Conservation (phyloP, 2,797 vertebrate genomes). For the Hoplostethus mediterraneus region DNA sequence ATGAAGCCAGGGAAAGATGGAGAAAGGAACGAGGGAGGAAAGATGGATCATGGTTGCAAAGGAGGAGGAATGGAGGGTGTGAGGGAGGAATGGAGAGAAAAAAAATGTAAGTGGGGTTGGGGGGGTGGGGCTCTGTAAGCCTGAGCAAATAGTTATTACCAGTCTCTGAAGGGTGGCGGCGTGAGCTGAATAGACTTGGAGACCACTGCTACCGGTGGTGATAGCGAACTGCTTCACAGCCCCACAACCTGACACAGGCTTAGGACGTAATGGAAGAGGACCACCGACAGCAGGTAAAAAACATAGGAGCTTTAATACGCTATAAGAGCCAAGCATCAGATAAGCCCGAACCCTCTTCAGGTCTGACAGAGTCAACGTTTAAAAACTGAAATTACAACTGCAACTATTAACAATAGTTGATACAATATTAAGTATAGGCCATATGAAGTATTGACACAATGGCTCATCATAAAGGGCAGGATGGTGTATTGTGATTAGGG, state of each 20-base stretch:
- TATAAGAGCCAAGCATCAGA: slow-evolving; percentile 57
- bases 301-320: slow-evolving; percentile 47
- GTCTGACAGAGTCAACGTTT: slow-evolving; percentile 58
- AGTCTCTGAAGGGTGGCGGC: slow-evolving; percentile 78
- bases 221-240: slow-evolving; percentile 71
- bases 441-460: no score
- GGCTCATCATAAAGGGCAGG: no score
- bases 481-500: not conserved
- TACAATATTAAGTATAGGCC: slow-evolving; percentile 27
- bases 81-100: slow-evolving; percentile 39
- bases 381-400: slow-evolving; percentile 23
- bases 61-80: slow-evolving; percentile 44
- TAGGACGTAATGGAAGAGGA: slow-evolving; percentile 77
- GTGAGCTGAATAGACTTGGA: slow-evolving; percentile 81
- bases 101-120: slow-evolving; percentile 47
- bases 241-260: slow-evolving; percentile 76
- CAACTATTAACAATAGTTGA: not conserved
- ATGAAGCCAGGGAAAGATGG: slow-evolving; percentile 48
- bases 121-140: slow-evolving; percentile 74
- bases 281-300: slow-evolving; percentile 49
- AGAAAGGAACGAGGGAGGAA: not conserved
- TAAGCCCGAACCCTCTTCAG: slow-evolving; percentile 60
- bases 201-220: slow-evolving; percentile 63
- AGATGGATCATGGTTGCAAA: not conserved
- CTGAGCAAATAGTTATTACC: slow-evolving; percentile 86